Base-by-base conservation (phyloP, 2,113 vertebrate genomes). In the Anhinga rufa region DNA sequence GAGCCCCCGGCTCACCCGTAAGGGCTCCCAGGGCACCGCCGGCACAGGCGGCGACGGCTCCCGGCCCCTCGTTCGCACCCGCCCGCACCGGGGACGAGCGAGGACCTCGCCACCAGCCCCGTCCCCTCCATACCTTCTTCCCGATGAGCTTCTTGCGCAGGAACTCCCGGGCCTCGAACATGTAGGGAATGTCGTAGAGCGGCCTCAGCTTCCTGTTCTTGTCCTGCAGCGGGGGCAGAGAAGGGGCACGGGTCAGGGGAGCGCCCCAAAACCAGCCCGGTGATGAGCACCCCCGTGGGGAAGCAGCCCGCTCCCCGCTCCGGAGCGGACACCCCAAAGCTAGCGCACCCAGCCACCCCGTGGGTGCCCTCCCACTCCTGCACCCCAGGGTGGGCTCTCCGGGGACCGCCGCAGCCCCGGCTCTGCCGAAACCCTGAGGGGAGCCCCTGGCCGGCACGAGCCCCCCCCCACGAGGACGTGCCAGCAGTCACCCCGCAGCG, bases 151-250 rank as follows among this genome's bases (percentile, higher is more conserved):
- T 99, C 98, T 99, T 99, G 92, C 99, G 98, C 92, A 99, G 98
- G 98, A 99, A 99, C 89, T 99, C 99, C 26, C 99, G 98, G 76
- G 99, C 99, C 96, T 99, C 99, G 29, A 99, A 99, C 99, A 99
- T 99, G 98, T 99, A 99, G 62, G 99, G 99, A 96, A 99, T 99
- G 98, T 99, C 99, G 8, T 99, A 99, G 24, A 99, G 98, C 1
- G 99, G 99, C 81, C 99, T 98, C 90, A 99, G 99, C 86, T 99
- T 99, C 97, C 99, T 99, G 98, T 99, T 99, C 98, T 99, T 99
- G 98, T 99, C 99, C 98, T 99, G 94, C 15, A 9, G 4, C 4
- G 14, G 25, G 29, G n/a, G 36, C 38, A 68, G 52, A 76, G n/a
- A 36, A 24, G 6, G 24, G 52, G 9, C 18, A 26, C 5, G 1